Base-by-base conservation (phyloP, 2,113 vertebrate species). In the Passer domesticus region DNA sequence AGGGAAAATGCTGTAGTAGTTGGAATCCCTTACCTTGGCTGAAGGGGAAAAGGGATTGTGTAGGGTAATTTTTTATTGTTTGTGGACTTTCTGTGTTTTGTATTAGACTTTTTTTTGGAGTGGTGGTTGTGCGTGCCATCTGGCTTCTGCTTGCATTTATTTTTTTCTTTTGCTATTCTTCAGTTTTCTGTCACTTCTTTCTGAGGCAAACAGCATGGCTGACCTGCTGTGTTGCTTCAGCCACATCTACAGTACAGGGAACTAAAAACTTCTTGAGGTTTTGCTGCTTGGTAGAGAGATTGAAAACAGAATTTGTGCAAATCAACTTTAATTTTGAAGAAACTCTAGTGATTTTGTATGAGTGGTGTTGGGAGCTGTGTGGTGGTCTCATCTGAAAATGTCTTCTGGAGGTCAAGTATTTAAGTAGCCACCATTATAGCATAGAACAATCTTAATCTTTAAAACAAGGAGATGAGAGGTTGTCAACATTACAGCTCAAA, bases 231-330 rank as follows among this genome's bases (percentile, higher is more conserved):
- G 8, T 35, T 67, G 18, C 30, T 72, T 59, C 52, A 87, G 27
- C 39, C 47, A 10, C 35, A 2, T 15, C 7, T 0, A 1, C 23
- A 44, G 6, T 31, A 13, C 13, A 11, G 35, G 13, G 27, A 64
- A 37, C 17, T 81, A 58, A 88, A 87, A 9, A 6, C 28, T 68
- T 63, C 13, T 37, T 52, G 35, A 68, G 11, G 6, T 73, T 83
- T 87, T 56, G 12, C 18, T 90, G 37, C 27, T 69, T 50, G 28
- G 11, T 39, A 15, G 41, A 68, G 44, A 89, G 41, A 43, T 8
- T 60, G 49, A 19, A 66, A 79, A 44, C 20, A 44, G 53, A 60
- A 83, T 35, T n/a, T 58, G 44, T 27, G 58, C 10, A 63, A 66
- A 59, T 47, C 20, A 70, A 43, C 35, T 55, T 70, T 2, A 37